Evolutionary conservation across 2,888 invertebrate genomes (phyloP).

Genomic region (Pyrrhia umbra): DNA sequence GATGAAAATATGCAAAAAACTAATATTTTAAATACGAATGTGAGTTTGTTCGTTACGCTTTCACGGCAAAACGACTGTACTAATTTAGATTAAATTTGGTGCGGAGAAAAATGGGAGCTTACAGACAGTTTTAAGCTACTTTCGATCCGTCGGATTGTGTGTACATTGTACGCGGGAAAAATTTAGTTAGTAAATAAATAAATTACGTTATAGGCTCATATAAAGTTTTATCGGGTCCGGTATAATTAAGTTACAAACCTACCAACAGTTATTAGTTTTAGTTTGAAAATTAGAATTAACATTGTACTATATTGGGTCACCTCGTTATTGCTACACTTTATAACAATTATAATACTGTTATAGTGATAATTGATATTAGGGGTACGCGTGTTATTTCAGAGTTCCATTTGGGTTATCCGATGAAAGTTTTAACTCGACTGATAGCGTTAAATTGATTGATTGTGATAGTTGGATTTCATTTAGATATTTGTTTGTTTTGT

Average conservation of each 20-base stretch:
- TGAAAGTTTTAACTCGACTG: not conserved
- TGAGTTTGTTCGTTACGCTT: too few species aligned
- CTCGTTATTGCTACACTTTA: slow-evolving; percentile 29
- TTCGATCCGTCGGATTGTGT: too few species aligned
- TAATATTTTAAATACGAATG: too few species aligned
- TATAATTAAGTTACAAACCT: slow-evolving; percentile 43
- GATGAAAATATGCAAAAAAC: too few species aligned
- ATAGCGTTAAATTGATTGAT: not conserved
- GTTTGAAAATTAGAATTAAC: slow-evolving; percentile 56
- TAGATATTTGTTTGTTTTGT: not conserved
- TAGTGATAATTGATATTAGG: slow-evolving; percentile 51
- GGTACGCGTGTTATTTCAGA: slow-evolving; percentile 13
- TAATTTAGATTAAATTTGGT: too few species aligned
- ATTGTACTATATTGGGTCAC: slow-evolving; percentile 52
- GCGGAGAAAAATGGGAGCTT: too few species aligned
- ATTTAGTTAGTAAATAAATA: slow-evolving; percentile 26
- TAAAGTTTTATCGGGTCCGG: slow-evolving; percentile 33
- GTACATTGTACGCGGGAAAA: too few species aligned
- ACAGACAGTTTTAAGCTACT: too few species aligned
- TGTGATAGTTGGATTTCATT: not conserved
- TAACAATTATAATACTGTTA: slow-evolving; percentile 23
- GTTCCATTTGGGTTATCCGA: slow-evolving; percentile 3
- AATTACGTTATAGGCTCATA: slow-evolving; percentile 23
- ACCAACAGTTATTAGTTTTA: slow-evolving; percentile 19
- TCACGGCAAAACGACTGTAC: too few species aligned